Base-by-base conservation (phyloP, 2,113 vertebrate species). In the Orthonyx spaldingii region DNA sequence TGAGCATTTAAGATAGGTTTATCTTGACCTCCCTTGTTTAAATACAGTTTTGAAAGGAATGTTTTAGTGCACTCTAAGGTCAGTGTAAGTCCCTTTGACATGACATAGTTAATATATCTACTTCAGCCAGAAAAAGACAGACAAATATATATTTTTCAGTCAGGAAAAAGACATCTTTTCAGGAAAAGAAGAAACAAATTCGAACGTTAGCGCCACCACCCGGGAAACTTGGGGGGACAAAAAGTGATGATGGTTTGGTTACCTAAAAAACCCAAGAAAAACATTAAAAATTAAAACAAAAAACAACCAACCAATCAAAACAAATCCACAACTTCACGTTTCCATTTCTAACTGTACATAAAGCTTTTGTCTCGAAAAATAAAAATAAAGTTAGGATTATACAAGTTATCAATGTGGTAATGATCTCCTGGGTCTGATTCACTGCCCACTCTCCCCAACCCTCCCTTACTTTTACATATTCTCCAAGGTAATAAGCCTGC, bases 401-500 rank as follows among this genome's bases (percentile, higher is more conserved):
- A 91, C 94, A 90, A 94, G 50, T 53, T 91, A 89, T 60, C 78
- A n/a, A 55, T 50, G 84, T 76, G 69, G 64, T 66, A 93, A 89
- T 97, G 97, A 96, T 94, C 96, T 96, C 78, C 50, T 69, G 86
- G 96, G 94, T 93, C 96, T 93, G 76, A 61, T 90, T 96, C 87
- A 89, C 93, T 97, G 89, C 92, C 96, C 94, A 92, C 69, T 94
- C 93, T 95, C 74, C 79, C 68, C 28, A 96, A 81, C 44, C 92
- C 97, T 97, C 98, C 98, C 97, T 98, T 97, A 97, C 86, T 97
- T 98, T 97, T 98, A 98, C 97, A 98, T 98, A 98, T 98, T 97
- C 98, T 98, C 93, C 95, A 98, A 98, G 98, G 98, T 98, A 99
- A 98, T 98, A 99, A 99, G 98, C 98, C 98, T 98, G 98, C 98